Evolutionary conservation across 1,140 invertebrate species (phyloP), one percentile per base, ranked within the genome.

Genomic region (Scaptomyza montana): DNA sequence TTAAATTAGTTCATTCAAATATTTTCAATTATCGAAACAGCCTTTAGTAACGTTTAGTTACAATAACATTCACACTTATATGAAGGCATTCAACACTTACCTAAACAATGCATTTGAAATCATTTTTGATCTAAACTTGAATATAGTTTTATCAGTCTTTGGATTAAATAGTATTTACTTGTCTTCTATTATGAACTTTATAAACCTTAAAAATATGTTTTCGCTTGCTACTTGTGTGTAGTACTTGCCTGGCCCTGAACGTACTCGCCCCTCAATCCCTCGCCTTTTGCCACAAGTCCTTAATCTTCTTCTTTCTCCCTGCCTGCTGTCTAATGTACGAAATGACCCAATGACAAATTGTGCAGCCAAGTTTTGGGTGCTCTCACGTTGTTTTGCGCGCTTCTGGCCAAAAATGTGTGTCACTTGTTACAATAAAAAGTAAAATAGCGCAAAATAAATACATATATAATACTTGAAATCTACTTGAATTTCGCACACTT

Each of bases 281-380:
- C 50, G 60, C 51, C 47, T 55, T 25, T 10, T 45, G 51, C 54
- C 30, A 28, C n/a, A 9, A 36, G 39, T n/a, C 39, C 39, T 36
- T 36, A 36, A n/a, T 43, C 60, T 50, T 41, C 63, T 74, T 69
- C 3, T n/a, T 55, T 12, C 13, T 19, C 19, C n/a, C 33, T 9
- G 33, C 16, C 19, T 8, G 28, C 46, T 43, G 10, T 68, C 78
- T 77, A 81, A 81, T 77, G 78, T 81, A 64, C 74, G 61, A 74
- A 81, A 81, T 81, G 78, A 77, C 78, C 78, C 69, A 81, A 69
- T 81, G 78, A 81, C 78, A 81, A 81, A 81, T 81, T 70, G 78
- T 81, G 57, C 56, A 74, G 78, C 78, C 78, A 80, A 80, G 63
- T 80, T 80, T 66, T 69, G 72, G 75, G 43, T 43, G 69, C 50